A percentile compares a stretch with the other conserved stretches of the same genome.
Conservation (phyloP, 2,113 vertebrate genomes). For the Oryzias melastigma region DNA sequence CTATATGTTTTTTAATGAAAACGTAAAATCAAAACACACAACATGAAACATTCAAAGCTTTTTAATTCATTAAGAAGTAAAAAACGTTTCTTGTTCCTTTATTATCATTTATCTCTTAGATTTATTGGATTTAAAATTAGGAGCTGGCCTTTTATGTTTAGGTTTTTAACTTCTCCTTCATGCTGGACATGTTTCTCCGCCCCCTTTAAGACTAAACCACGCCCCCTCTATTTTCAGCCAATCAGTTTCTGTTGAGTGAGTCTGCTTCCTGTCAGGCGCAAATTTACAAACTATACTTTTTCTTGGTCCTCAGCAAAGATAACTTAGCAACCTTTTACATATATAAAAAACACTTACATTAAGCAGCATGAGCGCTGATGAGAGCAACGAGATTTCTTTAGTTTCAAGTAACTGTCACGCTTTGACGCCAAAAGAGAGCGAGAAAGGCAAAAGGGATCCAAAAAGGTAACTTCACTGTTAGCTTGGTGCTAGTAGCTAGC, state of each 20-base stretch:
- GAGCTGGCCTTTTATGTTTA: no score
- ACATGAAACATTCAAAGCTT: no score
- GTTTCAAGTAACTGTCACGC: neutral
- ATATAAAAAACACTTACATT: neutral
- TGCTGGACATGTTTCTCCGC: no score
- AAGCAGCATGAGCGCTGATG: slow-evolving; percentile 37
- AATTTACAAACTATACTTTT: slow-evolving; percentile 28
- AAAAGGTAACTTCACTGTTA: slow-evolving; percentile 41
- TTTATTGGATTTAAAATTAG: no score
- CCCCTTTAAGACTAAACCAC: slow-evolving; percentile 8
- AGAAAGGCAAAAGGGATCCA: slow-evolving; percentile 16
- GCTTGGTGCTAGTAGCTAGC: slow-evolving; percentile 4
- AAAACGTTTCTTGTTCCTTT: no score
- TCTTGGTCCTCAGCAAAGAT: accelerated
- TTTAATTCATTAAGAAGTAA: no score
- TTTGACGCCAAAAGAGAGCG: slow-evolving; percentile 29
- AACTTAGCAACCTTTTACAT: neutral
- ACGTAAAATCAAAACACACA: no score
- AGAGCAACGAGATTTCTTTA: neutral
- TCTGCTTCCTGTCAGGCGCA: slow-evolving; percentile 29
- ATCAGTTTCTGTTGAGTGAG: slow-evolving; percentile 10
- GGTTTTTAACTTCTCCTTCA: no score
- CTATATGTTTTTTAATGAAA: no score
- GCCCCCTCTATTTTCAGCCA: slow-evolving; percentile 39
- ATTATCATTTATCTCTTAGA: no score